These are phyloP conservation scores for Labeo calbasu DNA, from an alignment of 2,797 vertebrate species.

Conservation along the genomic window DNA sequence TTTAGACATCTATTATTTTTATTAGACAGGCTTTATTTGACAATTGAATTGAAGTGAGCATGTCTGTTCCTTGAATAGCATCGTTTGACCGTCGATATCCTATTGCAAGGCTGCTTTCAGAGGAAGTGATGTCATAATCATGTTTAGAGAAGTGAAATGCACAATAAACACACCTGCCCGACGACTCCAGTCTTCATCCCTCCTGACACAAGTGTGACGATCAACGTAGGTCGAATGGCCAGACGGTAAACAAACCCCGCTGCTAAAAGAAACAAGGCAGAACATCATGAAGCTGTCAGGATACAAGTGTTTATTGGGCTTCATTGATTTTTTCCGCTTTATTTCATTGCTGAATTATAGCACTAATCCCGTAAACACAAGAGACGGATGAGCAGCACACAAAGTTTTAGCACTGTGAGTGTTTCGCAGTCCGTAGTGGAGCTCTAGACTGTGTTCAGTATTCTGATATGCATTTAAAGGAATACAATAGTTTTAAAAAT, in stretches of 20 bases:
- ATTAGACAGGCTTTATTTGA: slow-evolving; percentile 1
- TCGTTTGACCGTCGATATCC: neutral
- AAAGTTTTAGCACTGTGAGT: neutral
- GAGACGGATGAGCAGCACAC: neutral
- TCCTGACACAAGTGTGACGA: slow-evolving; percentile 65
- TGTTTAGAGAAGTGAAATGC: slow-evolving; percentile 72
- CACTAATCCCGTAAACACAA: slow-evolving; percentile 21
- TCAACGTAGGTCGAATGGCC: slow-evolving; percentile 68
- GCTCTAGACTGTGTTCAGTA: neutral
- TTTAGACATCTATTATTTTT: slow-evolving; percentile 22
- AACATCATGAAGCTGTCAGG: slow-evolving; percentile 64
- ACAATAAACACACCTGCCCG: slow-evolving; percentile 81
- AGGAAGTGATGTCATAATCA: slow-evolving; percentile 69
- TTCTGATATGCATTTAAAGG: neutral
- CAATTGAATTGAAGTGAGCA: neutral
- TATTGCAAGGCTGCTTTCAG: neutral
- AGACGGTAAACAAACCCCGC: slow-evolving; percentile 73
- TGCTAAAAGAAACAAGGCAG: slow-evolving; percentile 53
- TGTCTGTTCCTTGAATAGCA: neutral
- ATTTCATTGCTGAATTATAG: slow-evolving; percentile 36
- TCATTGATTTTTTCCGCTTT: slow-evolving; percentile 28
- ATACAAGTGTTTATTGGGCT: slow-evolving; percentile 65
- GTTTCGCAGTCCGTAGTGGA: neutral
- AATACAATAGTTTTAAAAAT: neutral
- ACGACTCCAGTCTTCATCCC: slow-evolving; percentile 42